Conservation (phyloP, 2,797 vertebrate species). For the Acanthurus leucopareius region DNA sequence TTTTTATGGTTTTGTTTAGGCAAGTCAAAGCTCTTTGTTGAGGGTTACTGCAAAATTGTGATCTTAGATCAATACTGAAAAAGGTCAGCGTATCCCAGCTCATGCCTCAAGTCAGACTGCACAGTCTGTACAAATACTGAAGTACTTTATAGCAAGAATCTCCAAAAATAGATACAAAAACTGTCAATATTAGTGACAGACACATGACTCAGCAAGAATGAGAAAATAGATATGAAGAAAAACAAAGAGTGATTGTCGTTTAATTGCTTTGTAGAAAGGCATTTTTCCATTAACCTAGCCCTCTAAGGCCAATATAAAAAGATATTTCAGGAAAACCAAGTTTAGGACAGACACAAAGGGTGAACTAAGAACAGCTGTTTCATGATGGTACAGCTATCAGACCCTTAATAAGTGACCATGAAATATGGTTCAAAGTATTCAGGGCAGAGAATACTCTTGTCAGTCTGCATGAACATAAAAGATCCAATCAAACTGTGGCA, state of each 20-base stretch:
- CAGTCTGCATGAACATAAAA: constrained; percentile 64
- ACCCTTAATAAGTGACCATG: constrained; percentile 46
- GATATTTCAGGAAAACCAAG: constrained; percentile 39
- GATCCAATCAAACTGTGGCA: constrained; percentile 69
- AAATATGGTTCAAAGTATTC: constrained; percentile 58
- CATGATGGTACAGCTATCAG: constrained; percentile 16
- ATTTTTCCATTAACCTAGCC: constrained; percentile 3
- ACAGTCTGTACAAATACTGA: constrained; percentile 30
- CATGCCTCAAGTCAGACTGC: constrained; percentile 31
- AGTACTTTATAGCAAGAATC: constrained; percentile 20
- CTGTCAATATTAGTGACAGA: neutral
- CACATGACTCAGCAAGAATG: neutral
- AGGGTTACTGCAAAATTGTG: constrained; percentile 35
- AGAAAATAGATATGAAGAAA: constrained; percentile 11
- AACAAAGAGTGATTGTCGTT: constrained; percentile 9
- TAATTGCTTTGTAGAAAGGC: neutral
- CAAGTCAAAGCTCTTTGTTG: constrained; percentile 16
- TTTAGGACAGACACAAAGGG: constrained; percentile 49
- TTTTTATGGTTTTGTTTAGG: constrained; percentile 20
- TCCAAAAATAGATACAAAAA: constrained; percentile 15
- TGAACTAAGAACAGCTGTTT: constrained; percentile 58
- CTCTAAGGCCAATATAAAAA: constrained; percentile 22
- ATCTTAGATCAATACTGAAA: constrained; percentile 55
- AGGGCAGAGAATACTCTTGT: constrained; percentile 63
- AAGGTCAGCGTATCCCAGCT: constrained; percentile 25